Evolutionary conservation across 1,140 invertebrate genomes (phyloP), one percentile per base, ranked within the genome.

Genomic region (Penaeus chinensis): DNA sequence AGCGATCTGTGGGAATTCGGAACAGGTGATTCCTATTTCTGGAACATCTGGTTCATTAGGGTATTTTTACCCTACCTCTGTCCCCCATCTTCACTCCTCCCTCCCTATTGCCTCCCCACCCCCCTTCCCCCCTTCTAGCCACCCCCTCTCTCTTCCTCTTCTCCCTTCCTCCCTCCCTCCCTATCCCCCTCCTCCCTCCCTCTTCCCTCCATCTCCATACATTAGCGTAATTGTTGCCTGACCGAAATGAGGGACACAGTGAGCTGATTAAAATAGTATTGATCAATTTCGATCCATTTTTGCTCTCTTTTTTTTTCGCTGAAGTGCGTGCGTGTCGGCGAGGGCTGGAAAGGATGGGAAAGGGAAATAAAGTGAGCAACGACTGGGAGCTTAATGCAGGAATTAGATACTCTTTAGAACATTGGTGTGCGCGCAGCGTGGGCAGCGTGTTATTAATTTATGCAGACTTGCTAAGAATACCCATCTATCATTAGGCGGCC

Each of bases 281-380:
- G n/a, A n/a, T 24, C 62, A 42, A n/a, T 82, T 63, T 81, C 60
- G 54, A 13, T 66, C 42, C 65, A 16, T 63, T 63, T 32, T 82
- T 32, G 16, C 42, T 74, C 8, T 32, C 27, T 10, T 74, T 74
- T 74, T 74, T 74, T 37, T 37, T 7, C 42, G 77, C 42, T 60
- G 60, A 65, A 60, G 54, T 60, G 79, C 47, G 54, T 62, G 79
- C 60, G 61, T 32, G 79, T 16, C 7, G 61, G 78, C 78, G n/a
- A 62, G 61, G 24, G 32, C 8, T 11, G 47, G 78, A 18, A 47
- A 32, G 76, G 76, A 27, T 42, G 76, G 42, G 76, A 78, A 42
- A 47, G 37, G 0, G 27, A 54, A 61, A 24, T n/a, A 18, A 62
- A 80, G 61, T n/a, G 47, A 60, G 62, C 13, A 27, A 61, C 2